Base-by-base conservation (phyloP, 2,888 invertebrate genomes). In the Silvanus unidentatus region DNA sequence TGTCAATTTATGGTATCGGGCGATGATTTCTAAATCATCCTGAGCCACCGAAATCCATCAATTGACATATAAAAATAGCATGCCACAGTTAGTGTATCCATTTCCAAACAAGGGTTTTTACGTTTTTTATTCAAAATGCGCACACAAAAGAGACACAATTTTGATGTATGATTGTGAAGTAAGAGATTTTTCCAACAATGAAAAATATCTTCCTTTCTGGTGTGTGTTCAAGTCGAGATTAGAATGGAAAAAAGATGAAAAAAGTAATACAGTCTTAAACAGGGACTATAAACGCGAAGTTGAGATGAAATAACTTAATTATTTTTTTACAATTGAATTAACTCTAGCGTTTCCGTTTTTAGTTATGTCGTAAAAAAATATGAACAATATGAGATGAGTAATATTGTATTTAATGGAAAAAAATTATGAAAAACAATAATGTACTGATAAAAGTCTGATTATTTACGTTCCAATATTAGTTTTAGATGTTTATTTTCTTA, bases 21-120 rank as follows among this genome's bases (percentile, higher is more conserved):
- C 55, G 68, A 69, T 67, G 66, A 62, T 54, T 43, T 28, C 5
- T 16, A 40, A 13, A 44, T 66, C 65, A 65, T 69, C 66, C 63
- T 66, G 69, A 70, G 69, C 69, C 69, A 67, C 69, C 69, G 67
- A 64, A 51, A 57, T 54, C 63, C 59, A 61, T 62, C 50, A 58
- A 58, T 55, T 51, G 63, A 60, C 58, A 57, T 49, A 16, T 40
- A 41, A 22, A 15, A 47, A 49, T 51, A 48, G 53, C 49, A 22
- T 41, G 47, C 29, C 39, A n/a, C n/a, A 39, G 44, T 22, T 22
- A 22, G 22, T 22, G 22, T 22, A 11, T 11, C 32, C 12, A 32
- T 12, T 59, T 65, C 53, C 53, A 55, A 51, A 57, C 63, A 60
- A 55, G 55, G 65, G 65, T 66, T 67, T 65, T 59, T 53, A 48